Base-by-base conservation (phyloP, 2,888 invertebrate species). In the Ischnus inquisitorius region DNA sequence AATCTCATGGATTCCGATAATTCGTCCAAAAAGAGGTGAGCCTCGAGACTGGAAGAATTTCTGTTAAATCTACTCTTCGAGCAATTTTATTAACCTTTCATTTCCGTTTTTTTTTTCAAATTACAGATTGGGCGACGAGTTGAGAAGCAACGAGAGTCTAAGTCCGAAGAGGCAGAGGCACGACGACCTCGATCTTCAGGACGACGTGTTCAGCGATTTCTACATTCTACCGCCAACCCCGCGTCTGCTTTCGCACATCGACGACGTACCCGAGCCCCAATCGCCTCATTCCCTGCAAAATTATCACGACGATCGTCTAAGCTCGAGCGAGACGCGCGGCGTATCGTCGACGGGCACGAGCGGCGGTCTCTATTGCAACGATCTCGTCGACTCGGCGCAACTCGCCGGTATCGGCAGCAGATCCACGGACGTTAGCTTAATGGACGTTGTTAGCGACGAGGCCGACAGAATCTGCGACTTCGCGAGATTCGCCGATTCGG, bases 121-220 rank as follows among this genome's bases (percentile, higher is more conserved):
- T 74, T 79, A 0, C 79, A 92, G 92, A 86, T 88, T 92, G 82
- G 89, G 88, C 81, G 92, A 92, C 4, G 91, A 91, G 65, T 72
- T 89, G 67, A 90, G 89, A 39, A 87, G 85, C 87, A 88, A 85
- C 87, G 90, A 92, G 8, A 88, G 86, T 10, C 75, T 90, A 10
- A 88, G 85, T 76, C 84, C 90, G 1, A 93, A 93, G 57, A 88
- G 92, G n/a, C 91, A 92, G 75, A 92, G 92, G 90, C 92, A 92
- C 88, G 96, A 96, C 88, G 96, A 96, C 90, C 95, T 96, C 75
- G 95, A 96, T 90, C 95, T 96, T 62, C 96, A 96, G 87, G 96
- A 96, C 89, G 96, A 96, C 88, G 96, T 96, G 4, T 94, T 96
- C 82, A 96, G 96, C 82, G 96, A 96, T 90, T 96, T 96, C 90